Evolutionary conservation across 2,113 vertebrate species (phyloP).

Genomic region (Bungarus multicinctus): DNA sequence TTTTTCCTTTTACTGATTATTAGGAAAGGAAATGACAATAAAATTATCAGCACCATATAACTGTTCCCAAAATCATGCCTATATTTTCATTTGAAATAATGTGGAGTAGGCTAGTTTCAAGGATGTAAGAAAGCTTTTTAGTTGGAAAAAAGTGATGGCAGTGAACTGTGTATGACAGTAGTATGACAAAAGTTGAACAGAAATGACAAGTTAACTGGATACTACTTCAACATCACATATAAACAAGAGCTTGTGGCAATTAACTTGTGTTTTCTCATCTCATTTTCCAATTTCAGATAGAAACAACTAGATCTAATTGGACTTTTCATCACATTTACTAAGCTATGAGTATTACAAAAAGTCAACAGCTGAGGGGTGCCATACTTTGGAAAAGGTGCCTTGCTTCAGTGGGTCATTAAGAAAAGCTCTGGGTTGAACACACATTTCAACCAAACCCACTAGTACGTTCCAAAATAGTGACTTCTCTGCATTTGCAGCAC

Average conservation of each 20-base stretch:
- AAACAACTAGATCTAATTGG: not conserved
- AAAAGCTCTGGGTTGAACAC: not conserved
- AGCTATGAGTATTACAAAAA: not conserved
- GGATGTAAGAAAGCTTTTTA: not conserved
- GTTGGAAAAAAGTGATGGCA: not conserved
- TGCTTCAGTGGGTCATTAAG: not conserved
- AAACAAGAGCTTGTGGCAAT: not conserved
- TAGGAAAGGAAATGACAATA: not conserved
- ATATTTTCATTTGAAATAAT: not conserved
- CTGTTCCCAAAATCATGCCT: not conserved
- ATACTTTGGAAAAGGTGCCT: not conserved
- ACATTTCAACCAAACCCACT: not conserved
- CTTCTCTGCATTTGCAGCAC: not conserved
- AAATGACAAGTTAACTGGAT: not conserved
- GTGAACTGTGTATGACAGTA: not conserved
- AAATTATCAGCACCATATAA: not conserved
- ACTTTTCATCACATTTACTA: not conserved
- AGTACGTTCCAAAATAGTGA: not conserved
- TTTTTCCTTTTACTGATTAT: not conserved
- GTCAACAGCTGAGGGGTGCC: not conserved
- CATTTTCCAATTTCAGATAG: not conserved
- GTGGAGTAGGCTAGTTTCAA: not conserved
- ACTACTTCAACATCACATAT: not conserved
- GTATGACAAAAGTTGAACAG: not conserved
- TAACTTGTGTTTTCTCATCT: not conserved